Conservation (phyloP, 2,797 vertebrate genomes). For the Vireo griseus region DNA sequence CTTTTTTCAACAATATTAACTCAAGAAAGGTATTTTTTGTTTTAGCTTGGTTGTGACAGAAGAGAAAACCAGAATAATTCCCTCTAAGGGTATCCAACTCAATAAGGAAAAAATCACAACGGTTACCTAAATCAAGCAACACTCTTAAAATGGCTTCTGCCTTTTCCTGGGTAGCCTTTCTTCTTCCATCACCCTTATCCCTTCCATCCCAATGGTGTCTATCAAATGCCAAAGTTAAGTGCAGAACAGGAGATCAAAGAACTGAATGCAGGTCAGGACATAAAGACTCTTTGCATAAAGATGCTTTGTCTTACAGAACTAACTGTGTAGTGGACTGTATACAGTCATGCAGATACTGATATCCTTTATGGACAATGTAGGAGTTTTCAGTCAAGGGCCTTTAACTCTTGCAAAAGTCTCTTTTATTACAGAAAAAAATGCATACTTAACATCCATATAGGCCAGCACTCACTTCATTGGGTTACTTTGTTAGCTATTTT, state of each 20-base stretch:
- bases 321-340: not conserved
- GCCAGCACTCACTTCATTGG: not conserved
- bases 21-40: not conserved
- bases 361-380: not conserved
- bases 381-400: not conserved
- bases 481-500: conserved; percentile 6
- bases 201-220: not conserved
- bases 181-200: not conserved
- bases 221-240: not conserved
- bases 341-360: not conserved
- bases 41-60: not conserved
- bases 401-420: not conserved
- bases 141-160: not conserved
- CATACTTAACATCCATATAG: not conserved
- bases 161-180: not conserved
- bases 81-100: not conserved
- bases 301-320: not conserved
- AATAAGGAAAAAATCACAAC: not conserved
- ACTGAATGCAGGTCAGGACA: not conserved
- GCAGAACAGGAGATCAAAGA: not conserved
- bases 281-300: not conserved
- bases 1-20: not conserved
- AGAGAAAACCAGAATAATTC: not conserved
- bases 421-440: not conserved
- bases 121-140: not conserved